Conservation (phyloP, 2,113 vertebrate genomes). For the Origma solitaria region DNA sequence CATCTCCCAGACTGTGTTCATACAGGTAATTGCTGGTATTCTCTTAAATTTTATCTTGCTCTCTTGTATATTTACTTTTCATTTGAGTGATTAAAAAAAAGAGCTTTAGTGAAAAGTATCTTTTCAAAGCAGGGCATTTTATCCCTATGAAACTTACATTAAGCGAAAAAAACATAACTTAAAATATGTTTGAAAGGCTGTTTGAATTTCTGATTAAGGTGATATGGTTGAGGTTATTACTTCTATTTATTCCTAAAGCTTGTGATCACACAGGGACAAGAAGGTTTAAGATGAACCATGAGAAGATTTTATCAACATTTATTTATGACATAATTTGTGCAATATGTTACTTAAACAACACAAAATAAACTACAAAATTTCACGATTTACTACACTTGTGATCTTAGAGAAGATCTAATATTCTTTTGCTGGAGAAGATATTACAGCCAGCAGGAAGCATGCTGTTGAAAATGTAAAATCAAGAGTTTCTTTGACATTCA, state of each 20-base stretch:
- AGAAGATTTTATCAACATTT: background rate
- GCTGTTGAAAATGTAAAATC: background rate
- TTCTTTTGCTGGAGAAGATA: background rate
- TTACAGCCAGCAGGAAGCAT: background rate
- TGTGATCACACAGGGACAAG: background rate
- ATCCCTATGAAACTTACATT: background rate
- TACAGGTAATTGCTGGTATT: background rate
- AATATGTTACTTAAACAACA: background rate
- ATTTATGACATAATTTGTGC: background rate
- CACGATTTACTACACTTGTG: background rate
- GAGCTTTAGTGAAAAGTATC: background rate
- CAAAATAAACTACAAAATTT: background rate
- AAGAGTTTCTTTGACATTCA: background rate
- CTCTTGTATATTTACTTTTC: background rate
- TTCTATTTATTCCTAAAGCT: background rate
- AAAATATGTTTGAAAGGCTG: background rate
- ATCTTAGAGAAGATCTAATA: background rate
- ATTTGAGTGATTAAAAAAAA: background rate
- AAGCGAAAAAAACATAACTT: background rate
- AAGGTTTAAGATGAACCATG: background rate
- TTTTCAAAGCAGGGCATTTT: background rate
- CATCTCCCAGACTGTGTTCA: background rate
- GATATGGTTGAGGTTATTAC: background rate
- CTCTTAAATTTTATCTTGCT: background rate
- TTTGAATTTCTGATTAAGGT: background rate